These are phyloP conservation scores for Drosophila pullipes DNA, from an alignment of 2,888 invertebrate genomes.

Conservation along the genomic window DNA sequence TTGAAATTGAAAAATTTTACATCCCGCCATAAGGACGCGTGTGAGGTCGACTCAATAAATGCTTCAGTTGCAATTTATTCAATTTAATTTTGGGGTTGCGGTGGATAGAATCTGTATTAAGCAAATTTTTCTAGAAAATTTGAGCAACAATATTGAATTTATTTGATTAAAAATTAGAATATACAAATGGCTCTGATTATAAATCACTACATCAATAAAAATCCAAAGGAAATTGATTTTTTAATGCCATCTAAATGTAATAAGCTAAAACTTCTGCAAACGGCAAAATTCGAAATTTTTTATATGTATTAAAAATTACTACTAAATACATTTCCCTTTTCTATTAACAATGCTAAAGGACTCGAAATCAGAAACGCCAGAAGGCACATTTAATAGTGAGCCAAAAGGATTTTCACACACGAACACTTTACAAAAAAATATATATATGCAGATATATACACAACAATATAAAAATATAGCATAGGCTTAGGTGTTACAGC, in stretches of 20 bases:
- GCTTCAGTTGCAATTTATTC: constrained; percentile 27
- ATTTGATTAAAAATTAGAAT: neutral
- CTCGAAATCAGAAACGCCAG: neutral
- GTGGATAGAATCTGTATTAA: neutral
- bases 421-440: neutral
- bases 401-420: constrained; percentile 21
- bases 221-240: neutral
- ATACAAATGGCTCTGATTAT: neutral
- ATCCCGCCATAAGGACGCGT: neutral
- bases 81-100: constrained; percentile 19
- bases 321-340: too few relatives aligned
- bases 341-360: neutral
- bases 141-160: neutral
- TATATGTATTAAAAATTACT: neutral
- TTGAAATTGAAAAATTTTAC: constrained; percentile 58
- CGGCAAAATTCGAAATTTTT: too few relatives aligned
- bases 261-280: neutral
- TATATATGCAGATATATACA: neutral
- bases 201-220: neutral
- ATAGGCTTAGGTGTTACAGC: constrained; percentile 63
- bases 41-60: constrained; percentile 12
- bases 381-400: constrained; percentile 28
- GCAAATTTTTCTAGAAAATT: neutral
- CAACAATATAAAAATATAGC: constrained; percentile 18
- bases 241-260: neutral